A percentile compares a stretch with the other conserved stretches of the same genome.
phyloP scores from a whole-genome alignment of 2,888 invertebrate species.

The Pandemis corylana region DNA sequence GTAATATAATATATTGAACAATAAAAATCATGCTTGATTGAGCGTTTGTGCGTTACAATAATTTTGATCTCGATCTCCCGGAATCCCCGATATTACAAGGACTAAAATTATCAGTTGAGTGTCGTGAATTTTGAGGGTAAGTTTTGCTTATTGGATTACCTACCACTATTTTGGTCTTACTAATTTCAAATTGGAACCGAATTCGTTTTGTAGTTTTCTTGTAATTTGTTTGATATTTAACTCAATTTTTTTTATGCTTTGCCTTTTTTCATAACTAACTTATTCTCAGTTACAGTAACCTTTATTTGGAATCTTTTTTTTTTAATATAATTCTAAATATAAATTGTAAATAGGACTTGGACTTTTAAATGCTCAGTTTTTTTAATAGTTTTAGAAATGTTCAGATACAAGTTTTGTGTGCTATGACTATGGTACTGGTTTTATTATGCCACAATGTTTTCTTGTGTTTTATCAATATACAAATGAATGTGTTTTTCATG shows the following conservation, averaged over 20 bases:
- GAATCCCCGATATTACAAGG: slow-evolving; percentile 56
- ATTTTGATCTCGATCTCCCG: slow-evolving; percentile 74
- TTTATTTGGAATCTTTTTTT: no score
- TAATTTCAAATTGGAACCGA: not conserved
- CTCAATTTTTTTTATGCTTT: not conserved
- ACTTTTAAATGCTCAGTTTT: no score
- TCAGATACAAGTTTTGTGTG: no score
- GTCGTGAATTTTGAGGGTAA: slow-evolving; percentile 49
- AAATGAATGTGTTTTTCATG: no score
- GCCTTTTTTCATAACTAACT: not conserved
- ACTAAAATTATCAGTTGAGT: slow-evolving; percentile 55
- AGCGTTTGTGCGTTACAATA: slow-evolving; percentile 56
- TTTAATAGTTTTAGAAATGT: no score
- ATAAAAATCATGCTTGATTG: slow-evolving; percentile 60
- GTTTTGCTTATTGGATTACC: slow-evolving; percentile 5
- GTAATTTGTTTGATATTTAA: not conserved
- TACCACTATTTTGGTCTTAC: not conserved
- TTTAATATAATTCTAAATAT: no score
- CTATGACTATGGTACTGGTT: no score
- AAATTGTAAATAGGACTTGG: no score
- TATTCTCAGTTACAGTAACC: no score
- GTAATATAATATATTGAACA: slow-evolving; percentile 18
- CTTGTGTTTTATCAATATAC: not conserved
- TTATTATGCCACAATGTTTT: not conserved
- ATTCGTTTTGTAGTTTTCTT: not conserved